Percentiles rank a stretch among this genome's conserved stretches.
Conservation (phyloP, 1,140 invertebrate genomes). For the Cotesia chilonis region DNA sequence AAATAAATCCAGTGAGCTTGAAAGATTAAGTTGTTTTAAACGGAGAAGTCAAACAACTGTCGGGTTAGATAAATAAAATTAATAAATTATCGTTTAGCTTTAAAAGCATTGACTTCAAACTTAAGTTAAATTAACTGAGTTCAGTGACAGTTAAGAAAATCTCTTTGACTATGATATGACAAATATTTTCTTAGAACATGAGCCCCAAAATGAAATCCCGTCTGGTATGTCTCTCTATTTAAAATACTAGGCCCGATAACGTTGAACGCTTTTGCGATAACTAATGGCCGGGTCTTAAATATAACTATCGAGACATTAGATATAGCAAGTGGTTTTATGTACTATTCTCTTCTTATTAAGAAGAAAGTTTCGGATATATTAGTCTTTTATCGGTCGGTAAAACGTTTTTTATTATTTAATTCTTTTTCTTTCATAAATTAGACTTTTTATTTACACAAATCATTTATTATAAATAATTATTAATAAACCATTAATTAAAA, state of each 20-base stretch:
- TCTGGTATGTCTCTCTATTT: too few species aligned
- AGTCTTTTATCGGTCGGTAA: too few species aligned
- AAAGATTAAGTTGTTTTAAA: not conserved
- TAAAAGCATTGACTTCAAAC: not conserved
- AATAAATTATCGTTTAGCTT: not conserved
- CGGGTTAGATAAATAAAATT: not conserved
- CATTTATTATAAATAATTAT: too few species aligned
- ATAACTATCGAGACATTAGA: not conserved
- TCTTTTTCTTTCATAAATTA: too few species aligned
- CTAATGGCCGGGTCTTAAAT: constrained; percentile 43
- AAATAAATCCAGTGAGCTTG: not conserved
- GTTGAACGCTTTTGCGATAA: constrained; percentile 49
- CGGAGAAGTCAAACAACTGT: constrained; percentile 8
- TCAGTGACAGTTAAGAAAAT: not conserved
- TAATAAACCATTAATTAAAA: too few species aligned
- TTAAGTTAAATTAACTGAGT: too few species aligned
- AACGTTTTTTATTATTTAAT: too few species aligned
- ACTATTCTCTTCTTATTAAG: not conserved
- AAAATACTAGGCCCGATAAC: constrained; percentile 27
- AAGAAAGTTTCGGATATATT: not conserved
- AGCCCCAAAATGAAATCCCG: too few species aligned
- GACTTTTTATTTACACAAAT: too few species aligned
- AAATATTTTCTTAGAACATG: too few species aligned
- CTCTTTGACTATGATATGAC: not conserved
- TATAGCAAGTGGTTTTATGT: not conserved